phyloP scores from a whole-genome alignment of 2,797 vertebrate genomes.

The Periparus ater region DNA sequence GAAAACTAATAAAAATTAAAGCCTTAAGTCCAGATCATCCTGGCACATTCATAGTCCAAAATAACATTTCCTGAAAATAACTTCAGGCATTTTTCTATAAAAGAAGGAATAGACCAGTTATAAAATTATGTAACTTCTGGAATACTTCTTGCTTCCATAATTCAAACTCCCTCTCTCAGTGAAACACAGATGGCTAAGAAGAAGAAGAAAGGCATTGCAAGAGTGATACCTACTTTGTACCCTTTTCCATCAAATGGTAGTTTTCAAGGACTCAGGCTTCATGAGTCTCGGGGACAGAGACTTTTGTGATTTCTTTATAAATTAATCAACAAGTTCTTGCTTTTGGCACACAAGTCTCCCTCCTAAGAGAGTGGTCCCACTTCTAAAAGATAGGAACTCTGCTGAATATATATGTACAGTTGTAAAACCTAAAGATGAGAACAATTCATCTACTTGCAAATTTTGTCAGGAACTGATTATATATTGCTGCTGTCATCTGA shows the following conservation, averaged over 20 bases:
- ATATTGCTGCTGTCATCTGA: background rate
- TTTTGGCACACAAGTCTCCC: background rate
- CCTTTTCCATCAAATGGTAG: background rate
- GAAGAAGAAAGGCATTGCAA: background rate
- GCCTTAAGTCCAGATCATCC: background rate
- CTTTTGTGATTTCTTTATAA: background rate
- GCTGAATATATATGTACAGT: background rate
- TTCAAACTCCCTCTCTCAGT: background rate
- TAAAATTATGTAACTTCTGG: background rate
- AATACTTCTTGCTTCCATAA: background rate
- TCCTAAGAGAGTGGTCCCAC: background rate
- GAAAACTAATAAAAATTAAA: background rate
- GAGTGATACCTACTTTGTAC: background rate
- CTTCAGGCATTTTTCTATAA: background rate
- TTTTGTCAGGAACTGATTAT: background rate
- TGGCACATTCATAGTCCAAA: background rate
- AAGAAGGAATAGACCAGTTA: background rate
- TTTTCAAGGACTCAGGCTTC: background rate
- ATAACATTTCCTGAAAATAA: background rate
- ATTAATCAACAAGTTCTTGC: background rate
- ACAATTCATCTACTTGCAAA: background rate
- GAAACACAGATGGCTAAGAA: background rate
- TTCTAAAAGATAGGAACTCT: background rate
- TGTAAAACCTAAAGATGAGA: background rate
- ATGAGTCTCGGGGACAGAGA: background rate